A percentile compares a stretch with the other conserved stretches of the same genome.
Conservation (phyloP, 2,797 vertebrate species). For the Hipposideros larvatus region DNA sequence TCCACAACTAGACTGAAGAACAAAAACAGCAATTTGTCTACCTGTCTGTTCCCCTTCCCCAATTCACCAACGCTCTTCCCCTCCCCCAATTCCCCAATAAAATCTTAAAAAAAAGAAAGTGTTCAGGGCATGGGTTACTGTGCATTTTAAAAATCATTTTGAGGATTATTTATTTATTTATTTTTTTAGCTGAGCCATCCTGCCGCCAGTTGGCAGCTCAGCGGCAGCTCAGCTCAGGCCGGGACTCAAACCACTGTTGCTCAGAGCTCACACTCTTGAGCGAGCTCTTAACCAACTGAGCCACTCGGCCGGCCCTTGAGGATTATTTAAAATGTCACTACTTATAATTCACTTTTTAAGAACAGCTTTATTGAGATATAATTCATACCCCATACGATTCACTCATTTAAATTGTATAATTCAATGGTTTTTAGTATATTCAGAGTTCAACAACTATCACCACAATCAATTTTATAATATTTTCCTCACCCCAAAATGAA, state of each 20-base stretch:
- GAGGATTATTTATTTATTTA: conserved; percentile 20
- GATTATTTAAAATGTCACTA: conserved; percentile 28
- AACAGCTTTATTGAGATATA: conserved; percentile 7
- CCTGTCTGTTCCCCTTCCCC: too few species aligned
- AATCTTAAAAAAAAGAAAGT: background rate
- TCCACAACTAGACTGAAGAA: too few species aligned
- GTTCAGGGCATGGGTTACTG: background rate
- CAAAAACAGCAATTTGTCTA: too few species aligned
- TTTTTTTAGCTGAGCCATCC: too few species aligned
- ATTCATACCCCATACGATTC: background rate
- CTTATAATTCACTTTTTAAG: background rate
- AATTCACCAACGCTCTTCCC: too few species aligned
- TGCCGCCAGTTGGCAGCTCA: too few species aligned
- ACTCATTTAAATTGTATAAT: background rate
- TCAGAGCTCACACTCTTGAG: too few species aligned
- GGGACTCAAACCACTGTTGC: too few species aligned
- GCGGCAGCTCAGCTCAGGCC: too few species aligned
- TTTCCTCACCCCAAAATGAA: background rate
- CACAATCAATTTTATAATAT: conserved; percentile 14
- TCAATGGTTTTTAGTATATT: background rate
- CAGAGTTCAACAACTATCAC: background rate
- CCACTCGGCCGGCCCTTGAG: too few species aligned
- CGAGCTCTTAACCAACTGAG: too few species aligned
- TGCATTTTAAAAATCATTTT: background rate
- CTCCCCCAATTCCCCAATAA: too few species aligned